Percentiles rank a stretch among this genome's conserved stretches.
phyloP scores from a whole-genome alignment of 2,888 invertebrate species.

The Xylophagus ater region DNA sequence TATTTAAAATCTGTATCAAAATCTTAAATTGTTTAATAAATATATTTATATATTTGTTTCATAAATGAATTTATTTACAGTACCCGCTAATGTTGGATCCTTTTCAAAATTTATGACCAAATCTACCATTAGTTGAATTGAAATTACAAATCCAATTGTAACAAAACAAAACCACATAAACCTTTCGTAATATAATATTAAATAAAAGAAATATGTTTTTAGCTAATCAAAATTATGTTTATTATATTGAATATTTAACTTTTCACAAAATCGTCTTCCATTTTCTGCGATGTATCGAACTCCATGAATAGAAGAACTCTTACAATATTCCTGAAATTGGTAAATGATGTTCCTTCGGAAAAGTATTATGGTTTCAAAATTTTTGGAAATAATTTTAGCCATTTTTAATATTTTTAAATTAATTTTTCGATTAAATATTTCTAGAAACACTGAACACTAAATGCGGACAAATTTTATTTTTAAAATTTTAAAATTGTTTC shows the following conservation, averaged over 20 bases:
- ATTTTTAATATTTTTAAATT: no score
- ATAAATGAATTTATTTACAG: no score
- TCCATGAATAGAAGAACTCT: slow-evolving; percentile 66
- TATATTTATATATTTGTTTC: no score
- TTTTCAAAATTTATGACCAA: slow-evolving; percentile 76
- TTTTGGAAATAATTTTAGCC: slow-evolving; percentile 1
- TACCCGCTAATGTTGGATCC: slow-evolving; percentile 68
- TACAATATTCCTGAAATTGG: slow-evolving; percentile 62
- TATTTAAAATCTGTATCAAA: slow-evolving; percentile 71
- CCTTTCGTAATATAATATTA: no score
- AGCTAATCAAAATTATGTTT: no score
- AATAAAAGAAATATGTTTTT: no score
- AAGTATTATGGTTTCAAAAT: slow-evolving; percentile 16
- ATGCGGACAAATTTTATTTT: no score
- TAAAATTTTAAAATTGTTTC: no score
- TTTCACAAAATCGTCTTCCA: slow-evolving; percentile 63
- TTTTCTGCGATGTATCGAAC: slow-evolving; percentile 67
- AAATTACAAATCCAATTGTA: slow-evolving; percentile 54
- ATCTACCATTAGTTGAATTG: slow-evolving; percentile 62
- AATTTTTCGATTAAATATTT: no score
- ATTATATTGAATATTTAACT: slow-evolving; percentile 41
- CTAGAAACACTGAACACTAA: no score
- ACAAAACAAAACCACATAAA: slow-evolving; percentile 73
- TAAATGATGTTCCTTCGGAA: slow-evolving; percentile 53
- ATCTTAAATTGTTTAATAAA: slow-evolving; percentile 40